Base-by-base conservation (phyloP, 2,797 vertebrate genomes). In the Allobates femoralis region DNA sequence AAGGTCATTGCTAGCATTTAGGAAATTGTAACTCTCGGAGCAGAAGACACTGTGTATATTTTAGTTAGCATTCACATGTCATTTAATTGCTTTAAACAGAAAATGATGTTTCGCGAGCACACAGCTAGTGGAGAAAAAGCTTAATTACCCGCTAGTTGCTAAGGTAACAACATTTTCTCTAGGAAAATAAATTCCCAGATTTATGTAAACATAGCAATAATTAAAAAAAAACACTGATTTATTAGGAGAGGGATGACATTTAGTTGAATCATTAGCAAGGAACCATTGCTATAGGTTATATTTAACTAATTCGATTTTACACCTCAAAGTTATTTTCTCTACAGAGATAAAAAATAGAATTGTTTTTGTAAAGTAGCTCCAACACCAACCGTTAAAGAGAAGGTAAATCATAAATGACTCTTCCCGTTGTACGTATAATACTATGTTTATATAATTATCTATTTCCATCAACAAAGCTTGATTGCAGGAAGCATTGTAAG, bases 1-100 rank as follows among this genome's bases (percentile, higher is more conserved):
- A 88, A 88, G 87, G 87, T 88, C 87, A 85, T 88, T 85, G 87
- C 78, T 81, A 83, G 87, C 87, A 88, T 88, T 88, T 88, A 81
- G 87, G 87, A 88, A 81, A 88, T 88, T 85, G 87, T 81, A 88
- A 81, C 81, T 85, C 87, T 85, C 87, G 71, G 84, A 85, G 60
- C 87, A 85, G 78, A 88, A 88, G 87, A 85, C 83, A 88, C 78
- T 85, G 83, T 84, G 83, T 85, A 88, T 88, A 85, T 85, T 88
- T 85, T 77, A 81, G 77, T 85, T 81, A 85, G 83, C 83, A 88
- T 88, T 85, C 87, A 88, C 78, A 85, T 85, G 83, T 85, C 87
- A 85, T 81, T 88, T 88, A 88, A 88, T 88, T 88, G 83, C 87
- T 69, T 88, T 88, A 88, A 88, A 88, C 87, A 85, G 58, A 88